Conservation (phyloP, 2,113 vertebrate species). For the Mobula hypostoma region DNA sequence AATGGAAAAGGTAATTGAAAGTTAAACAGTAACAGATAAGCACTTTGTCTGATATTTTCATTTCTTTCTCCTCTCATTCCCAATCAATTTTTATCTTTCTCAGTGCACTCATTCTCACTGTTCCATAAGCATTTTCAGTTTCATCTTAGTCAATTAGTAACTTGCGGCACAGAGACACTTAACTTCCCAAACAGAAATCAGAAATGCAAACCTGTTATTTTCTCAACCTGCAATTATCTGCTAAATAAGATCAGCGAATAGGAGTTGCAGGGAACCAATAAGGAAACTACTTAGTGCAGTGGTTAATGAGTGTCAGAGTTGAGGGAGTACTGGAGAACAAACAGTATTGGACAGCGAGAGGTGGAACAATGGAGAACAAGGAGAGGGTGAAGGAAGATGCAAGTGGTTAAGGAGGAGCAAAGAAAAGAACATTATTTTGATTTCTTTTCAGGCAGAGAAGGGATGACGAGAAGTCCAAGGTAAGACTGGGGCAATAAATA, state of each 20-base stretch:
- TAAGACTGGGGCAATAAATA: no score
- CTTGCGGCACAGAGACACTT: background rate
- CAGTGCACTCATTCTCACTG: background rate
- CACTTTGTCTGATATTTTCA: constrained; percentile 3
- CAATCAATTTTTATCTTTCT: background rate
- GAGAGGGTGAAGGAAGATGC: background rate
- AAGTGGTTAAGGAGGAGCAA: background rate
- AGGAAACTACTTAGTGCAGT: background rate
- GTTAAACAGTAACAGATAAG: background rate
- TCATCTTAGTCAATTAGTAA: background rate
- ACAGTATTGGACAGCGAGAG: background rate
- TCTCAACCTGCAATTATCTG: background rate
- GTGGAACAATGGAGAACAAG: background rate
- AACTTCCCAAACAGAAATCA: background rate
- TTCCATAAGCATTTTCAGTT: background rate
- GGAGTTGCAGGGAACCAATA: background rate
- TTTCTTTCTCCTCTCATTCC: background rate
- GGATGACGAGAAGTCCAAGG: no score
- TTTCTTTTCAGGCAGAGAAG: background rate
- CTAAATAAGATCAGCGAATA: background rate
- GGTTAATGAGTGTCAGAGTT: background rate
- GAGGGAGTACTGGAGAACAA: background rate
- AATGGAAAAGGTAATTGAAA: background rate
- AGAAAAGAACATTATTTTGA: background rate
- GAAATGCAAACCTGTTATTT: background rate